phyloP scores from a whole-genome alignment of 92 coral and sea anemone species.

The Heliopora coerulea region DNA sequence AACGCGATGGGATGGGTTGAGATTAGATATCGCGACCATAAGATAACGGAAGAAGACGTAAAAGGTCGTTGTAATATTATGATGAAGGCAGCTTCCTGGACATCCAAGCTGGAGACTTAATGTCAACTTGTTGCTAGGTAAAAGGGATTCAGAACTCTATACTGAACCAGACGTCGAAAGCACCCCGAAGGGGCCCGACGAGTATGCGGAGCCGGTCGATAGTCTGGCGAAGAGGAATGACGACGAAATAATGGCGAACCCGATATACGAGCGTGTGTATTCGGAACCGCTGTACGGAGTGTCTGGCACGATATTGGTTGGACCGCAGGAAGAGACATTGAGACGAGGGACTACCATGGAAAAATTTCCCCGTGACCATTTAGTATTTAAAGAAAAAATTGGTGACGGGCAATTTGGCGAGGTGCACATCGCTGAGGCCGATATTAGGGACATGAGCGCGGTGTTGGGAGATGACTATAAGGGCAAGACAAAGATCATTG shows the following conservation, averaged over 20 bases:
- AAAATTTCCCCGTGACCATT: constrained; percentile 81
- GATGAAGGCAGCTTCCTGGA: no score
- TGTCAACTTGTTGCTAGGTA: constrained; percentile 8
- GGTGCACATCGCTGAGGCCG: constrained; percentile 87
- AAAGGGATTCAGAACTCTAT: constrained; percentile 12
- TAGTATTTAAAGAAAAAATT: constrained; percentile 83
- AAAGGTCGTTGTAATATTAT: no score
- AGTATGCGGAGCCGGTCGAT: constrained; percentile 89
- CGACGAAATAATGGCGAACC: constrained; percentile 61
- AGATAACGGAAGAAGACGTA: no score
- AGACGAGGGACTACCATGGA: constrained; percentile 59
- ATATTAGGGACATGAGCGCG: constrained; percentile 55
- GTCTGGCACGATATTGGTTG: constrained; percentile 89
- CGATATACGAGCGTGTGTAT: constrained; percentile 88
- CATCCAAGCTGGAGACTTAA: no score
- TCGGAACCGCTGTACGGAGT: constrained; percentile 94
- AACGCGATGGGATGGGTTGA: no score
- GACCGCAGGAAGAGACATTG: constrained; percentile 35
- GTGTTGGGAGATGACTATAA: constrained; percentile 65
- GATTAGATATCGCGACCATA: no score
- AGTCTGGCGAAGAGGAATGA: constrained; percentile 52
- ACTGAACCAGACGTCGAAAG: constrained; percentile 45
- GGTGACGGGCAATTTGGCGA: constrained; percentile 99
- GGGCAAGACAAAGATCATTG: constrained; percentile 52
- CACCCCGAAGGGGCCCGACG: constrained; percentile 40